Evolutionary conservation across 2,888 invertebrate genomes (phyloP), one percentile per base, ranked within the genome.

Genomic region (Ypsolopha scabrella): DNA sequence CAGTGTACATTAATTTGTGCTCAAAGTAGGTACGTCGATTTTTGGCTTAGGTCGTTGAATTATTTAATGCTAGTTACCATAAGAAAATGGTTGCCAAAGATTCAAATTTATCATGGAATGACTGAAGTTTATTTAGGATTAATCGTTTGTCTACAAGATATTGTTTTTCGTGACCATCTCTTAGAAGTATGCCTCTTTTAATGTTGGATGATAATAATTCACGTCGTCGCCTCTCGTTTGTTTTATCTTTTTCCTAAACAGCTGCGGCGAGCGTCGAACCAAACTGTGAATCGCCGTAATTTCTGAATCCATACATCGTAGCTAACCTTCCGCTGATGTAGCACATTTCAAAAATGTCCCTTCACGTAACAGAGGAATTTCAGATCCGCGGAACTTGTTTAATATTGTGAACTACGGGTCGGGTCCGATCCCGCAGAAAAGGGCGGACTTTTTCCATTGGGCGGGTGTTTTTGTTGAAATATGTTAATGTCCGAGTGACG

Each of bases 401-500:
- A 71, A 80, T 80, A 80, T 75, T 70, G 72, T 72, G 67, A 68
- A 70, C 68, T 68, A 65, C 60, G 67, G 67, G 62, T 68, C 65
- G 73, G 67, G 72, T 73, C 71, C 70, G 51, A 69, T 67, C 62
- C 63, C 59, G 64, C 61, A 65, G 67, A 72, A 76, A 77, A 79
- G 76, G 64, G 67, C 61, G 35, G 61, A 71, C 76, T 70, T 74
- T 70, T 67, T 65, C 61, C 59, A 63, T 58, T 57, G 66, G 70
- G 68, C 68, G 61, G 70, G 65, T 68, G 72, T 80, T 80, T 76
- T 80, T 79, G 77, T 75, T 72, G 75, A 78, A 78, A 81, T 85
- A 85, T 83, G 81, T 72, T 80, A 83, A 83, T 82, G 66, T 58
- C 56, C 60, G 65, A 73, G 70, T 74, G 81, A 75, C 75, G 75